These are phyloP conservation scores for Hoplodrina ambigua DNA, from an alignment of 2,888 invertebrate genomes.

Conservation along the genomic window DNA sequence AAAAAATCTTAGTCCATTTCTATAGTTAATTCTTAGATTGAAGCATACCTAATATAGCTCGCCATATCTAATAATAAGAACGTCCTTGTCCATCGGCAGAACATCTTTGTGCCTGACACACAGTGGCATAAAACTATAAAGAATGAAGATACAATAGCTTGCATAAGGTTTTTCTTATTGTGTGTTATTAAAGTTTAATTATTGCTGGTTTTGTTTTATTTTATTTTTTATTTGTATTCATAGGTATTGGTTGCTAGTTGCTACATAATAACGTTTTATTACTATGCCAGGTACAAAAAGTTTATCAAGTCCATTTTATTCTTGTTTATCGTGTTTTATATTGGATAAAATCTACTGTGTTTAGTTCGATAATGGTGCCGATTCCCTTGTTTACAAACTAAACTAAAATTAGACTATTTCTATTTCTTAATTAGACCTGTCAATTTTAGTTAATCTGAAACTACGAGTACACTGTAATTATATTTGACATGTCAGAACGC, in stretches of 20 bases:
- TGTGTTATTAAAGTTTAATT: constrained; percentile 19
- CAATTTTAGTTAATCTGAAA: no score
- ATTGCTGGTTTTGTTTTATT: constrained; percentile 7
- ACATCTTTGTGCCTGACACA: constrained; percentile 26
- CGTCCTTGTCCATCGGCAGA: constrained; percentile 14
- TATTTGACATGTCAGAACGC: no score
- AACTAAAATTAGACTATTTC: no score
- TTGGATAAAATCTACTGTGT: not conserved
- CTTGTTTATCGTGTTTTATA: not conserved
- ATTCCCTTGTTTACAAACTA: no score
- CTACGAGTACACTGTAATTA: no score
- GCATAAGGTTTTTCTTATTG: constrained; percentile 6
- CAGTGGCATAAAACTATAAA: constrained; percentile 20
- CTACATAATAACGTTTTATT: not conserved
- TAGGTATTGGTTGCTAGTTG: not conserved
- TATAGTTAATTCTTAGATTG: not conserved
- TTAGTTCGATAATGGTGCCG: no score
- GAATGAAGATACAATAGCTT: constrained; percentile 11
- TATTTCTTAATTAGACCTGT: no score
- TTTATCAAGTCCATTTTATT: not conserved
- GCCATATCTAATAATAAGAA: constrained; percentile 15
- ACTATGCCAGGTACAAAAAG: not conserved
- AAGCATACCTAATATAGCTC: constrained; percentile 2
- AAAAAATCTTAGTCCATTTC: not conserved
- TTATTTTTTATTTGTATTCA: not conserved